Conservation (phyloP, 2,797 vertebrate species). For the Protonibea diacanthus region DNA sequence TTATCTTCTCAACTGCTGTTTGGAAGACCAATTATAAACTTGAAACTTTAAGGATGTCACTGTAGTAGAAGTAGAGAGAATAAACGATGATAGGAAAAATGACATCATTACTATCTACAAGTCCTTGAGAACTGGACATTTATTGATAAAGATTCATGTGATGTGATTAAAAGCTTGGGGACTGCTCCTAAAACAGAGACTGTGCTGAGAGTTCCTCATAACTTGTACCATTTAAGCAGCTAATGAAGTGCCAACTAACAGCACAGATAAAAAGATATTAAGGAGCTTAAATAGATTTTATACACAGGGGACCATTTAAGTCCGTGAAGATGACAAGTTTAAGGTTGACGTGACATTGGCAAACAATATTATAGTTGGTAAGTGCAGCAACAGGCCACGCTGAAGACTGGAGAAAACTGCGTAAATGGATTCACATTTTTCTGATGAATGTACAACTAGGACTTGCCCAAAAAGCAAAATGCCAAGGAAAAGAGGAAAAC, state of each 20-base stretch:
- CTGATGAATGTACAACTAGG: constrained; percentile 7
- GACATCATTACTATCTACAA: neutral
- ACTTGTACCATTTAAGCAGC: constrained; percentile 3
- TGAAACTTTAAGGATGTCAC: neutral
- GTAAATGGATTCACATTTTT: neutral
- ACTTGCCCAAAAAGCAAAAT: constrained; percentile 8
- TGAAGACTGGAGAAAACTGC: neutral
- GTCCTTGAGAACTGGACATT: neutral
- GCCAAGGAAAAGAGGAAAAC: neutral
- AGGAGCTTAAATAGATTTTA: neutral
- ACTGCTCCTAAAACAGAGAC: neutral
- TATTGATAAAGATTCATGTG: neutral
- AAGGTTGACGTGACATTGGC: constrained; percentile 6
- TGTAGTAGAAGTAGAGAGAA: neutral
- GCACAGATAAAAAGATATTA: neutral
- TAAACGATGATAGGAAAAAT: neutral
- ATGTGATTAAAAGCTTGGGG: neutral
- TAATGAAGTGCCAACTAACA: neutral
- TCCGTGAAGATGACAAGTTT: neutral
- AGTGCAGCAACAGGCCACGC: neutral
- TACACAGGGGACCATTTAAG: constrained; percentile 1
- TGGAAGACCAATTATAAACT: neutral
- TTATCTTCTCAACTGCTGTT: neutral
- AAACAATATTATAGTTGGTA: neutral
- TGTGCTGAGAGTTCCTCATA: neutral